Percentiles rank a stretch among this genome's conserved stretches.
Conservation (phyloP, 2,113 vertebrate species). For the Coturnix japonica region DNA sequence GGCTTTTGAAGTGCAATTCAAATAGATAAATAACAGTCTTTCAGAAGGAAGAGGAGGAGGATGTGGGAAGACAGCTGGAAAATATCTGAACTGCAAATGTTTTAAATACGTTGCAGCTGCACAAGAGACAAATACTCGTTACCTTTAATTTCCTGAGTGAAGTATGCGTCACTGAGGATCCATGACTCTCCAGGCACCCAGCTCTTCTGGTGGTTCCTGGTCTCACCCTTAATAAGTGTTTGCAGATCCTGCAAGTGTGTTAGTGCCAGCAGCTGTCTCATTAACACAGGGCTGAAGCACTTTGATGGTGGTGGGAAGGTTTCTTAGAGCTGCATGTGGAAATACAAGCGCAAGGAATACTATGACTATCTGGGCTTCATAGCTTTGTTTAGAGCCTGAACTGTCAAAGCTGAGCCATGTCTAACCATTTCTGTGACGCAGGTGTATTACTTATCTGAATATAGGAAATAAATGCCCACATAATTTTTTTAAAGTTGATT, state of each 20-base stretch:
- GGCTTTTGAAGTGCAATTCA: neutral
- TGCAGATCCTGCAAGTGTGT: neutral
- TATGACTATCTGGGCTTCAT: neutral
- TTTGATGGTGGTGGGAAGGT: neutral
- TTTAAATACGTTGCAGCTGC: neutral
- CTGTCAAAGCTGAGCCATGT: neutral
- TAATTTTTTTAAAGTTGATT: neutral
- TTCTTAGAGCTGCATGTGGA: neutral
- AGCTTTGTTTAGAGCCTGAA: neutral
- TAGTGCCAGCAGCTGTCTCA: neutral
- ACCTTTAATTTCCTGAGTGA: slow-evolving; percentile 43
- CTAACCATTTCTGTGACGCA: neutral
- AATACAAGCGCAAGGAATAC: neutral
- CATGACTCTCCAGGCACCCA: neutral
- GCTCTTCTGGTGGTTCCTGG: slow-evolving; percentile 17
- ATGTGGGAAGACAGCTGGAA: neutral
- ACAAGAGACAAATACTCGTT: neutral
- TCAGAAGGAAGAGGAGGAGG: neutral
- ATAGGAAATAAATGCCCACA: neutral
- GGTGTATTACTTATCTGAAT: neutral
- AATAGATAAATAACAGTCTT: neutral
- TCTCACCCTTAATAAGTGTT: neutral
- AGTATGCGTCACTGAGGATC: slow-evolving; percentile 39
- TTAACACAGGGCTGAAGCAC: neutral
- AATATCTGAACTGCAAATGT: neutral